Conservation (phyloP, 2,888 invertebrate genomes). For the Plagiodera versicolora region DNA sequence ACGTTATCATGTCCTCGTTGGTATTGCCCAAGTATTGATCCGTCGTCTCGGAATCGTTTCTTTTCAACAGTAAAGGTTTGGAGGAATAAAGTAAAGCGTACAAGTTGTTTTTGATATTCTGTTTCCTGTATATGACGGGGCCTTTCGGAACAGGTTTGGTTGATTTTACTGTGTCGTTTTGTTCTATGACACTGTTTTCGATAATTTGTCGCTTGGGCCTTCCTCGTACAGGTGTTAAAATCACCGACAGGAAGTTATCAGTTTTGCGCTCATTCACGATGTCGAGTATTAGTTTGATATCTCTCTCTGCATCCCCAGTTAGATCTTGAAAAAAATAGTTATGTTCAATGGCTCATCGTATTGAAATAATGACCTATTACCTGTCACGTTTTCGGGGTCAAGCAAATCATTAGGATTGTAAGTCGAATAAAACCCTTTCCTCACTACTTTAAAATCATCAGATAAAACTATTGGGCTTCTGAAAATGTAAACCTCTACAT, state of each 20-base stretch:
- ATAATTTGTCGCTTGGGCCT: conserved; percentile 22
- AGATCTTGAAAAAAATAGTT: conserved; percentile 31
- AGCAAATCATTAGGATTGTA: conserved; percentile 49
- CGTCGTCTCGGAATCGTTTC: conserved; percentile 33
- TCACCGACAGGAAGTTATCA: conserved; percentile 28
- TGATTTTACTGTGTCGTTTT: conserved; percentile 16
- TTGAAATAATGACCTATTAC: no score
- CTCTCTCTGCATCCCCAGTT: conserved; percentile 25
- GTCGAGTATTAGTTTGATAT: conserved; percentile 23
- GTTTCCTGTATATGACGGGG: conserved; percentile 46
- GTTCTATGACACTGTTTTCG: conserved; percentile 10
- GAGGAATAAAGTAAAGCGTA: conserved; percentile 47
- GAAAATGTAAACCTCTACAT: conserved; percentile 47
- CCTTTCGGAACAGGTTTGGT: conserved; percentile 26
- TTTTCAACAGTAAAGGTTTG: conserved; percentile 42
- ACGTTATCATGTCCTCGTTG: conserved; percentile 37
- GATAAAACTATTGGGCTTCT: conserved; percentile 40
- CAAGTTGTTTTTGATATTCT: conserved; percentile 34
- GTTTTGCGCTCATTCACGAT: conserved; percentile 18
- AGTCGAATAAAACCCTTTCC: conserved; percentile 43
- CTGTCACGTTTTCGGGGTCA: conserved; percentile 43
- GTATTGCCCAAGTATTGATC: conserved; percentile 38
- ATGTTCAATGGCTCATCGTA: no score
- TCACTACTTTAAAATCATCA: conserved; percentile 40
- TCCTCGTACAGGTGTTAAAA: conserved; percentile 27